Conservation (phyloP, 2,888 invertebrate genomes). For the Ophion ellenae region DNA sequence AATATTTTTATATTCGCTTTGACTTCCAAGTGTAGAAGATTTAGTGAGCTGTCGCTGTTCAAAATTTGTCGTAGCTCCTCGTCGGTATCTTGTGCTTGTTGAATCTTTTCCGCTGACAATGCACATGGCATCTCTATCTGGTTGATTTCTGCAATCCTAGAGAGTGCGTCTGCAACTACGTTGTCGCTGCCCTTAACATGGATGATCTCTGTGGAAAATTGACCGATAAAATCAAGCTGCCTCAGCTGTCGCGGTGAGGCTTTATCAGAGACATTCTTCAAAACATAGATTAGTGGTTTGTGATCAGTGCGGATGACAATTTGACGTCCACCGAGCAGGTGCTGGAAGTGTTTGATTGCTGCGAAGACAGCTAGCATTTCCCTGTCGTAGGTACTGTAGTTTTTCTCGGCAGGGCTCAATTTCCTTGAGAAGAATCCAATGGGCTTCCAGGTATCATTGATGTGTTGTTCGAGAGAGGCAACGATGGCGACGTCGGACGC, state of each 20-base stretch:
- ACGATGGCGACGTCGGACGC: conserved; percentile 17
- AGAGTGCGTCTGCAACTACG: conserved; percentile 13
- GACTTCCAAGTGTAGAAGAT: background rate
- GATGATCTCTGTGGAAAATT: conserved; percentile 14
- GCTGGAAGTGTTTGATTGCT: conserved; percentile 44
- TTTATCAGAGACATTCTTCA: conserved; percentile 14
- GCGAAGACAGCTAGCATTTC: conserved; percentile 31
- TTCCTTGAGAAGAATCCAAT: too few species aligned
- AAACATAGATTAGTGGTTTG: background rate
- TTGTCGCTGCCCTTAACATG: conserved; percentile 9
- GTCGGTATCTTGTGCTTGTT: background rate
- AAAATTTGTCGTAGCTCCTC: background rate
- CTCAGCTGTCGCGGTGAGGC: conserved; percentile 10
- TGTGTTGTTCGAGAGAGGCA: conserved; percentile 26
- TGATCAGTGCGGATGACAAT: conserved; percentile 5
- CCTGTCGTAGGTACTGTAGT: conserved; percentile 42
- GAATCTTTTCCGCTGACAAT: background rate
- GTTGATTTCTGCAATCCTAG: background rate
- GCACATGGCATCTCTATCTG: conserved; percentile 16
- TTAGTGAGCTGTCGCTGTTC: background rate
- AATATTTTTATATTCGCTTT: background rate
- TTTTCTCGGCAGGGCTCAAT: background rate
- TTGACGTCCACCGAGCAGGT: background rate
- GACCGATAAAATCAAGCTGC: conserved; percentile 25
- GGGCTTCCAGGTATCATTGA: conserved; percentile 7